Conservation (phyloP, 2,113 vertebrate genomes). For the Corynorhinus townsendii region DNA sequence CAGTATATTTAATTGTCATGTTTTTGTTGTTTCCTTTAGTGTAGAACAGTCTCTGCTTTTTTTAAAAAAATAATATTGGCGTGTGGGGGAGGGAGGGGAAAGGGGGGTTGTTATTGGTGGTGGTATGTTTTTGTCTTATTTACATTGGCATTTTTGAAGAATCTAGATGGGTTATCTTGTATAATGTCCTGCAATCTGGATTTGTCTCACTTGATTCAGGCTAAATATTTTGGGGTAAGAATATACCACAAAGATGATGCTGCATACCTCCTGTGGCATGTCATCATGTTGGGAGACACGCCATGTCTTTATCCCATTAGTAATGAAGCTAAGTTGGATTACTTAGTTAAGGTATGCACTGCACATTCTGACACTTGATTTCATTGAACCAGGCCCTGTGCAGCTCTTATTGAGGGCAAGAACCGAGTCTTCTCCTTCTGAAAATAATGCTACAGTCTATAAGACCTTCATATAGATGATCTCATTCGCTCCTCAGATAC, state of each 20-base stretch:
- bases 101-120: neutral
- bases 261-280: accelerated
- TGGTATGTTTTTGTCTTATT: neutral
- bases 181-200: neutral
- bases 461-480: neutral
- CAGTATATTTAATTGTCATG: neutral
- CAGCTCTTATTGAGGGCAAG: neutral
- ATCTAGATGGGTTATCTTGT: neutral
- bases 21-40: neutral
- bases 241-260: neutral
- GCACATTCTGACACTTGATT: neutral
- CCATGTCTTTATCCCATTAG: neutral
- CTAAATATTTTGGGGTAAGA: neutral
- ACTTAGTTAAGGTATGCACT: neutral
- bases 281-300: accelerated
- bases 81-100: accelerated
- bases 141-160: neutral
- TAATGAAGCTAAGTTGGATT: neutral
- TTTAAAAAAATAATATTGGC: neutral
- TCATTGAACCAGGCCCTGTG: neutral
- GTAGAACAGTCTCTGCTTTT: neutral
- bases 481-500: neutral
- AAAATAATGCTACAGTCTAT: neutral
- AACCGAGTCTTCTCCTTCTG: neutral
- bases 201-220: neutral